These are phyloP conservation scores for Andrena bicolor DNA, from an alignment of 2,888 invertebrate species.

Conservation along the genomic window DNA sequence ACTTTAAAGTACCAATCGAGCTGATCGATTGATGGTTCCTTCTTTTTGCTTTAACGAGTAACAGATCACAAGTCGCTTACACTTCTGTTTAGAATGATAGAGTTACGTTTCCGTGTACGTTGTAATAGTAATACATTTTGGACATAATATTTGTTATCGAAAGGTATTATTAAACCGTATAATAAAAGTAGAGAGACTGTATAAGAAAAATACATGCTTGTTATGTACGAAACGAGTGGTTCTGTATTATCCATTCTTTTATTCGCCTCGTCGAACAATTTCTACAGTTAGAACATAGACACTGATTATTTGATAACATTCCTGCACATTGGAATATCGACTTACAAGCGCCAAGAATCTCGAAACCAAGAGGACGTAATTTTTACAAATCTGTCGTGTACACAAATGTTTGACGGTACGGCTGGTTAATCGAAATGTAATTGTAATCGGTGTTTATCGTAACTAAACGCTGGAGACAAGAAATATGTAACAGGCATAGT, in stretches of 20 bases:
- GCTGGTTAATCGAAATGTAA: slow-evolving; percentile 27
- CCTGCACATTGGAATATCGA: slow-evolving; percentile 21
- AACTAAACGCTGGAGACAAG: slow-evolving; percentile 72
- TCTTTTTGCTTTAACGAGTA: slow-evolving; percentile 14
- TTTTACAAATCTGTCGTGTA: slow-evolving; percentile 24
- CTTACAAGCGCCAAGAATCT: slow-evolving; percentile 6
- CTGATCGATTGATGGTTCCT: slow-evolving; percentile 3
- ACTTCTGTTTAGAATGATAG: slow-evolving; percentile 33
- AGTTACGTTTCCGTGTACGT: slow-evolving; percentile 34
- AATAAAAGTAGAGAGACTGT: slow-evolving; percentile 51
- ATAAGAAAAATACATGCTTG: slow-evolving; percentile 59
- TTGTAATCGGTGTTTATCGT: slow-evolving; percentile 25
- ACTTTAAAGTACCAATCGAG: neutral
- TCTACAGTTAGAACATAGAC: slow-evolving; percentile 14
- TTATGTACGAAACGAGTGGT: slow-evolving; percentile 36
- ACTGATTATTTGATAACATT: slow-evolving; percentile 35
- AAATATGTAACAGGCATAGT: slow-evolving; percentile 59
- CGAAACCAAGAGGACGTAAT: slow-evolving; percentile 13
- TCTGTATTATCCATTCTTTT: slow-evolving; percentile 44
- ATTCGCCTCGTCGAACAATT: slow-evolving; percentile 41
- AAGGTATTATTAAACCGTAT: slow-evolving; percentile 46
- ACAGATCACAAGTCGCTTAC: slow-evolving; percentile 25
- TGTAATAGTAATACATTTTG: slow-evolving; percentile 44
- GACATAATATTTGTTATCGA: slow-evolving; percentile 50
- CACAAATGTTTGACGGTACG: slow-evolving; percentile 12